A percentile compares a stretch with the other conserved stretches of the same genome.
Conservation (phyloP, 2,888 invertebrate species). For the Cryptophagus acutangulus region DNA sequence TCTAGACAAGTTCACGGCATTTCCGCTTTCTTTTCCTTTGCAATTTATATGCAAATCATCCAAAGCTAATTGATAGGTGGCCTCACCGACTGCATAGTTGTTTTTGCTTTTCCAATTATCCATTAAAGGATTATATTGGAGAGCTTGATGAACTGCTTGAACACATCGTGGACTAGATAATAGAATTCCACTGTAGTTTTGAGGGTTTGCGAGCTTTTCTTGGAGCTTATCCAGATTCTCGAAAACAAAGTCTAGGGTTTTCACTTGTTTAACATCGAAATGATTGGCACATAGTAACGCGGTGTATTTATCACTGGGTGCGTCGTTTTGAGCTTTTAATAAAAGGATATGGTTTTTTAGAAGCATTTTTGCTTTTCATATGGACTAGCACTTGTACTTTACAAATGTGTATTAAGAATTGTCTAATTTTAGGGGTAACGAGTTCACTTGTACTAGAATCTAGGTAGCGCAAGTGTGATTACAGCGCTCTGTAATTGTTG, state of each 20-base stretch:
- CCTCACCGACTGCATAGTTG: conserved; percentile 50
- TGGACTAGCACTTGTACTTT: too few relatives aligned
- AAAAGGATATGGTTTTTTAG: conserved; percentile 36
- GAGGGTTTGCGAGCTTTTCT: conserved; percentile 45
- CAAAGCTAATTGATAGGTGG: conserved; percentile 49
- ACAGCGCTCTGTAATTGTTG: too few relatives aligned
- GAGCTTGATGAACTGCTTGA: conserved; percentile 47
- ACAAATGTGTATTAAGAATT: too few relatives aligned
- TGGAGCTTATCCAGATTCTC: conserved; percentile 48
- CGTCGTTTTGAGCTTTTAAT: conserved; percentile 39
- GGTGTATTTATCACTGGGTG: conserved; percentile 50
- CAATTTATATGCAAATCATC: conserved; percentile 49
- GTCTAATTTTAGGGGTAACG: too few relatives aligned
- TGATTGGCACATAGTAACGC: conserved; percentile 45
- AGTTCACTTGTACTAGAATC: too few relatives aligned
- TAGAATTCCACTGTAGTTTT: conserved; percentile 50
- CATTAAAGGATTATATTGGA: conserved; percentile 31
- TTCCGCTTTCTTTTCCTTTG: conserved; percentile 53
- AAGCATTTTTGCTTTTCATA: conserved; percentile 29
- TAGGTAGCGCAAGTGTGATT: too few relatives aligned
- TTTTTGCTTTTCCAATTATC: conserved; percentile 30
- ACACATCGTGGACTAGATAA: conserved; percentile 57
- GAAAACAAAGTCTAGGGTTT: conserved; percentile 52
- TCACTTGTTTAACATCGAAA: conserved; percentile 49
- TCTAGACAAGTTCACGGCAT: conserved; percentile 51